A percentile compares a stretch with the other conserved stretches of the same genome.
Conservation (phyloP, 2,888 invertebrate genomes). For the Cryptosula pallasiana region DNA sequence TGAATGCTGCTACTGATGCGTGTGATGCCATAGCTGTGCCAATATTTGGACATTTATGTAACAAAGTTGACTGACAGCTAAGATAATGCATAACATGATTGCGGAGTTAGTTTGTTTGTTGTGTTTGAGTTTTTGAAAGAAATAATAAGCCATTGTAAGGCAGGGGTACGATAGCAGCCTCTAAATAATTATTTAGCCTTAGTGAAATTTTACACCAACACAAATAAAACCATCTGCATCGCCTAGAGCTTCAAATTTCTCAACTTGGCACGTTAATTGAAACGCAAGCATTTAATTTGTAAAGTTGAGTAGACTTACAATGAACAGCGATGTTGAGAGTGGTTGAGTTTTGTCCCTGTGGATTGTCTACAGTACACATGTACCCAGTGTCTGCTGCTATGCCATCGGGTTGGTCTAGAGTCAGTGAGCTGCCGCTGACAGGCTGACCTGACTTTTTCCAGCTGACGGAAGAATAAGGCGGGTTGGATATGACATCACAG, state of each 20-base stretch:
- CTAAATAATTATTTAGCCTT: too few relatives aligned
- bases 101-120: not conserved
- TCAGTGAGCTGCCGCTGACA: not conserved
- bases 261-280: not conserved
- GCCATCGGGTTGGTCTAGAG: not conserved
- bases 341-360: not conserved
- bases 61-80: not conserved
- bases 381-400: not conserved
- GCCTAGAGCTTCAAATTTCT: not conserved
- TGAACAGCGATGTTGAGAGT: not conserved
- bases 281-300: not conserved
- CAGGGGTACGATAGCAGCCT: not conserved
- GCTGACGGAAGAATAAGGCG: not conserved
- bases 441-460: not conserved
- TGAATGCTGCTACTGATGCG: not conserved
- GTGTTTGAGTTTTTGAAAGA: not conserved
- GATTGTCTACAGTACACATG: not conserved
- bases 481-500: not conserved
- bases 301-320: slow-evolving; percentile 4
- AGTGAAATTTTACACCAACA: not conserved
- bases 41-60: not conserved
- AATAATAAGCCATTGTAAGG: too few relatives aligned
- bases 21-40: not conserved
- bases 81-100: not conserved
- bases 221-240: not conserved